Percentiles rank a stretch among this genome's conserved stretches.
Evolutionary conservation across 2,888 invertebrate species (phyloP).

Genomic region (Agonopterix subpropinquella): DNA sequence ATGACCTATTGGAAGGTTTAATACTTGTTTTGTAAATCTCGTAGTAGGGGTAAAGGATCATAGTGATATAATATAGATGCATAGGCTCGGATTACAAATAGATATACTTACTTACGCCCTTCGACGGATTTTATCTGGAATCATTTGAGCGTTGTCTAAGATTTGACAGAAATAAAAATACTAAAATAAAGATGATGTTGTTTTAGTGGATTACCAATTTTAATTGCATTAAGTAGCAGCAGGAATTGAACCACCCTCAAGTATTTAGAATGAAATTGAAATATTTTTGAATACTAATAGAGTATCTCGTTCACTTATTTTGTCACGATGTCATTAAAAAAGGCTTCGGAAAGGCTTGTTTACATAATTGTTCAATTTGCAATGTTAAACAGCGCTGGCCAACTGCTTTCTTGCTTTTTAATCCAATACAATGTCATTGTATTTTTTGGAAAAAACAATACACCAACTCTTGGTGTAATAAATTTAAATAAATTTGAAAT

Average conservation of each 20-base stretch:
- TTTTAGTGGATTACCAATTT: too few relatives aligned
- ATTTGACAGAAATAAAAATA: slow-evolving; percentile 16
- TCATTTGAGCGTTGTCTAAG: slow-evolving; percentile 22
- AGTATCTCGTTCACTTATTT: slow-evolving; percentile 36
- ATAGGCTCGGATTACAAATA: slow-evolving; percentile 20
- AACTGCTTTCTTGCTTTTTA: slow-evolving; percentile 55
- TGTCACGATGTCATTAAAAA: slow-evolving; percentile 48
- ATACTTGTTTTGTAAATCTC: neutral
- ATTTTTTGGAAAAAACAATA: slow-evolving; percentile 28
- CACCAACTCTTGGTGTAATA: slow-evolving; percentile 23
- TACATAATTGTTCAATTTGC: slow-evolving; percentile 71
- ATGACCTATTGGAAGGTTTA: too few relatives aligned
- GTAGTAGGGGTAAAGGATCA: neutral
- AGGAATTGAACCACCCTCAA: neutral
- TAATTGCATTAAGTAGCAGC: too few relatives aligned
- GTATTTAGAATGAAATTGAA: slow-evolving; percentile 31
- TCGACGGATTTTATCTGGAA: slow-evolving; percentile 24
- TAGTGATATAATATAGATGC: neutral
- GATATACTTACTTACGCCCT: slow-evolving; percentile 17
- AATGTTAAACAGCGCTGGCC: slow-evolving; percentile 60
- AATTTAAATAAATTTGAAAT: slow-evolving; percentile 35
- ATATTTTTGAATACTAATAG: slow-evolving; percentile 60
- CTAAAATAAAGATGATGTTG: too few relatives aligned
- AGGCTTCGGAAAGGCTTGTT: slow-evolving; percentile 57
- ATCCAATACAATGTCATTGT: slow-evolving; percentile 31